Conservation (phyloP, 1,140 invertebrate species). For the Helicoverpa armigera region DNA sequence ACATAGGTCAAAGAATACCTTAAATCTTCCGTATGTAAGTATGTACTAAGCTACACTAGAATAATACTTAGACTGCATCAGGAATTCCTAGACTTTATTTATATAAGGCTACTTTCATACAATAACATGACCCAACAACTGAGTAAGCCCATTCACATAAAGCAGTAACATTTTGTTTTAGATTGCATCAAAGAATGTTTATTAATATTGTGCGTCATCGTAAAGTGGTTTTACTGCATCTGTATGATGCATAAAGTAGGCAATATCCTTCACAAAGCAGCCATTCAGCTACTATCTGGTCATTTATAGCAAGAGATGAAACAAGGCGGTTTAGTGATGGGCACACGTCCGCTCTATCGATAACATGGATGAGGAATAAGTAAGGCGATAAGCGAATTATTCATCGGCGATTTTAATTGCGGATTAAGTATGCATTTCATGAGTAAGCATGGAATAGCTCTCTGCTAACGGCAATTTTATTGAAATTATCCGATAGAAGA, state of each 20-base stretch:
- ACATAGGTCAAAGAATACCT: too few species aligned
- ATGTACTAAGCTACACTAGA: neutral
- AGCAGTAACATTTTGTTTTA: constrained; percentile 27
- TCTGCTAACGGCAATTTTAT: too few species aligned
- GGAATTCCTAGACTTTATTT: neutral
- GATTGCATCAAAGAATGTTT: constrained; percentile 50
- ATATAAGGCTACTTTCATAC: neutral
- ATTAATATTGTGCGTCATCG: constrained; percentile 57
- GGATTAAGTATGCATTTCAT: neutral
- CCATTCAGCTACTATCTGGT: constrained; percentile 82
- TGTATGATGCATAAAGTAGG: constrained; percentile 77
- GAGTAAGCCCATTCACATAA: constrained; percentile 9
- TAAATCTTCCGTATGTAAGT: too few species aligned
- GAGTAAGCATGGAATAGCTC: neutral
- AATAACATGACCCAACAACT: constrained; percentile 10
- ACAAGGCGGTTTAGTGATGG: constrained; percentile 71
- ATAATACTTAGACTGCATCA: neutral
- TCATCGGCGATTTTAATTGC: neutral
- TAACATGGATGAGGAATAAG: constrained; percentile 20
- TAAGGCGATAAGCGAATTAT: neutral
- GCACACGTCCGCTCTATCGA: constrained; percentile 61
- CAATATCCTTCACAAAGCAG: constrained; percentile 79
- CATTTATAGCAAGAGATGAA: constrained; percentile 81
- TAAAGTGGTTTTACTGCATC: constrained; percentile 71
- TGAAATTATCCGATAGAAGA: too few species aligned